Evolutionary conservation across 2,888 invertebrate species (phyloP), one percentile per base, ranked within the genome.

Genomic region (Caenorhabditis doughertyi): DNA sequence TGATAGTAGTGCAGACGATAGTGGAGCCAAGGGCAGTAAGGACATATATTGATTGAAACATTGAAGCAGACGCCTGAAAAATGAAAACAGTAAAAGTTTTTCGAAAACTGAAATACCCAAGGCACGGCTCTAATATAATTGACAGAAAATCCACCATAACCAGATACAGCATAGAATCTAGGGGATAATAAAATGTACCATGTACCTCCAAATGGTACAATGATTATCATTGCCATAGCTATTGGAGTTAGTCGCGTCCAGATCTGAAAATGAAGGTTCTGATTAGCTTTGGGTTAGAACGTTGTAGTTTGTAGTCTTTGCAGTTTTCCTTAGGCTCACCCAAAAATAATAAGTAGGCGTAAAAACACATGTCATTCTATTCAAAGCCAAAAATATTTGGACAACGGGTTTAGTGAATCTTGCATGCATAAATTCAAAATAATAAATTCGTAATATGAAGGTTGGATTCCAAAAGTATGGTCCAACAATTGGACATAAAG

Each of bases 351-450:
- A 1, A 25, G 44, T 29, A 3, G 77, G 77, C 25, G 35, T 32
- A 16, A 70, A 16, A 11, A 79, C 64, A 35, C 70, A 79, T 8
- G 64, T 29, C 70, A 70, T 62, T 55, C 70, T 51, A 53, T 70
- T 79, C n/a, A 70, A 21, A 0, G 58, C 58, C 29, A 68, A 44
- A 21, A 58, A 76, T 67, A n/a, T 47, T n/a, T n/a, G n/a, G n/a
- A n/a, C n/a, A n/a, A n/a, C n/a, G n/a, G n/a, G n/a, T n/a, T n/a
- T n/a, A n/a, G n/a, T n/a, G n/a, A n/a, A n/a, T n/a, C n/a, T n/a
- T n/a, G n/a, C n/a, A n/a, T n/a, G n/a, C n/a, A n/a, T n/a, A n/a
- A n/a, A n/a, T n/a, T n/a, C n/a, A n/a, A n/a, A n/a, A n/a, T n/a
- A n/a, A n/a, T n/a, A n/a, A n/a, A n/a, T n/a, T n/a, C n/a, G n/a